A percentile compares a stretch with the other conserved stretches of the same genome.
Evolutionary conservation across 2,797 vertebrate genomes (phyloP).

Genomic region (Hipposideros larvatus): DNA sequence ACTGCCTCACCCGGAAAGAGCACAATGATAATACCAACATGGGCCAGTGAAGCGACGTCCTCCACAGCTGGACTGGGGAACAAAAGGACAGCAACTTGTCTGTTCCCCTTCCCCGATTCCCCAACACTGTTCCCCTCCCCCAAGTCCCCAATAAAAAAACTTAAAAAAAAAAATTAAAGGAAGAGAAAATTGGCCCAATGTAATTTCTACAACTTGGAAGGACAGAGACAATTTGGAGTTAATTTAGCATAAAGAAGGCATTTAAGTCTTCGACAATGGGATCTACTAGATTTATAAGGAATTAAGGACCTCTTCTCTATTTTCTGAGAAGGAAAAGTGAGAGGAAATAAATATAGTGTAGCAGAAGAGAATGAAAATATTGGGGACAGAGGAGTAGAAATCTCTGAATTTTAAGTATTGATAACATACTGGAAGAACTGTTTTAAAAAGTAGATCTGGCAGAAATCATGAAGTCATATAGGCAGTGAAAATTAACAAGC

Average conservation of each 20-base stretch:
- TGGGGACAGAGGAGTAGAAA: not conserved
- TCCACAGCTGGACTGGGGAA: too few relatives aligned
- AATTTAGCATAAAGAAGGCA: not conserved
- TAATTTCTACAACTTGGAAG: constrained; percentile 17
- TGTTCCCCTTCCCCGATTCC: too few relatives aligned
- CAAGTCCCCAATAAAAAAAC: too few relatives aligned
- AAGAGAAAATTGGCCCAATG: not conserved
- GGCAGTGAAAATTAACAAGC: not conserved
- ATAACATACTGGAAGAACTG: not conserved
- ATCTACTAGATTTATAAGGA: not conserved
- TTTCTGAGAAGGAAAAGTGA: not conserved
- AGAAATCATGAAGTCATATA: not conserved
- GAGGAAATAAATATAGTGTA: not conserved
- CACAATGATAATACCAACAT: too few relatives aligned
- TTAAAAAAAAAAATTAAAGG: not conserved
- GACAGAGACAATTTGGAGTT: not conserved
- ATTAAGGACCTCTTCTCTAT: not conserved
- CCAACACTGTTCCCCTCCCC: too few relatives aligned
- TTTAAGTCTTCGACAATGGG: not conserved
- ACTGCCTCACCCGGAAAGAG: too few relatives aligned
- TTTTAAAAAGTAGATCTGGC: not conserved
- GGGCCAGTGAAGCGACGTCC: too few relatives aligned
- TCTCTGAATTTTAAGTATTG: not conserved
- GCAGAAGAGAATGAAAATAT: not conserved
- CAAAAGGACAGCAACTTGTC: too few relatives aligned